Conservation (phyloP, 1,140 invertebrate species). For the Eupeodes corollae region DNA sequence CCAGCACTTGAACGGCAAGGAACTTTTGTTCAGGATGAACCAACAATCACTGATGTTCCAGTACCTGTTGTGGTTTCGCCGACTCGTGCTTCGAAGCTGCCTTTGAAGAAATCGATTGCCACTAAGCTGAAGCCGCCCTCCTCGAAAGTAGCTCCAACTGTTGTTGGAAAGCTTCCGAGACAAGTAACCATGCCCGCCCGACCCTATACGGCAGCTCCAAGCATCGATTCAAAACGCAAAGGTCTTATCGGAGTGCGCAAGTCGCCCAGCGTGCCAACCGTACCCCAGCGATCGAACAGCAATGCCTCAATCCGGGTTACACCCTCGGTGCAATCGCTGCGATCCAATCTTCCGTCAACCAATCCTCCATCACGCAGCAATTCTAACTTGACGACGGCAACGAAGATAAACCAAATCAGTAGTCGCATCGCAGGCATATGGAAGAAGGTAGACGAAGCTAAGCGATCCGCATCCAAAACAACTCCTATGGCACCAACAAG, state of each 20-base stretch:
- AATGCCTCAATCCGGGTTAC: conserved; percentile 32
- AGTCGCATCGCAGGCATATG: conserved; percentile 82
- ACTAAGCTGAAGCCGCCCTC: too few relatives aligned
- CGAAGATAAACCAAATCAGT: conserved; percentile 48
- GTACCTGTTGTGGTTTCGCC: conserved; percentile 38
- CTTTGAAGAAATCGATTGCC: conserved; percentile 23
- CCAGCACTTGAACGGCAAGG: conserved; percentile 61
- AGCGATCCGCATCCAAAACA: conserved; percentile 6
- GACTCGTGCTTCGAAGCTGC: conserved; percentile 29
- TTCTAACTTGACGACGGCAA: conserved; percentile 37
- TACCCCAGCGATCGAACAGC: conserved; percentile 43
- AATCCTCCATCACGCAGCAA: conserved; percentile 46
- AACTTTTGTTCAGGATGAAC: conserved; percentile 77
- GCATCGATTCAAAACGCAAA: conserved; percentile 2
- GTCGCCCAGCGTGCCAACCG: conserved; percentile 31
- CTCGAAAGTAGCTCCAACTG: conserved; percentile 9
- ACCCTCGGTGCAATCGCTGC: conserved; percentile 15
- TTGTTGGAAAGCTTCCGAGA: neutral
- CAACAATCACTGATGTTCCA: conserved; percentile 35
- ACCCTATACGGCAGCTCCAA: neutral
- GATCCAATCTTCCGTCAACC: conserved; percentile 44
- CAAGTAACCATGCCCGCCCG: conserved; percentile 3
- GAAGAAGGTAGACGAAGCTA: conserved; percentile 70
- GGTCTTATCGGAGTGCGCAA: conserved; percentile 10
- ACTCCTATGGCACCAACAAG: conserved; percentile 43